Conservation (phyloP, 2,113 vertebrate genomes). For the Malurus cyaneus region DNA sequence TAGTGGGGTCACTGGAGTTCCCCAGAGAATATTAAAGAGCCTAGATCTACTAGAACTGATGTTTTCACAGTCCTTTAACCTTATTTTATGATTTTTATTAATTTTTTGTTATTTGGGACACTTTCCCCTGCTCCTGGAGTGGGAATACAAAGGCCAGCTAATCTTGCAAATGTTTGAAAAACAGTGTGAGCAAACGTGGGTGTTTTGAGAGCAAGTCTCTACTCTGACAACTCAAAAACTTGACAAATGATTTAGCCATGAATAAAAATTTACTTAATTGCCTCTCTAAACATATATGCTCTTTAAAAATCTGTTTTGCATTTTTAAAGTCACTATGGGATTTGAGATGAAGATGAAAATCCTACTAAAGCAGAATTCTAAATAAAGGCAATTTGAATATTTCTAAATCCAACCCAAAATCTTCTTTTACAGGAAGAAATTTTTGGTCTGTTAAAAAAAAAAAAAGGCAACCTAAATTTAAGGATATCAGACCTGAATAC, state of each 20-base stretch:
- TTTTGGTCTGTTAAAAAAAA: neutral
- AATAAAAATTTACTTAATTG: neutral
- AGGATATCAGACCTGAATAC: neutral
- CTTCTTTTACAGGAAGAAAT: neutral
- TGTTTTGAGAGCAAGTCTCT: neutral
- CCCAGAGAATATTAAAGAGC: neutral
- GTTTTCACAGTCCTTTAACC: neutral
- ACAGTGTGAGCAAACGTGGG: neutral
- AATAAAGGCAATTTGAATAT: neutral
- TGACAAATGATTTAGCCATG: accelerated
- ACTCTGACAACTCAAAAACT: neutral
- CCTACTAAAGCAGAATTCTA: neutral
- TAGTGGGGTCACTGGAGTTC: neutral
- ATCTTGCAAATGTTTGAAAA: neutral
- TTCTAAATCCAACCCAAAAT: neutral
- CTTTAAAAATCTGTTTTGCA: neutral
- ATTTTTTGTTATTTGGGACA: neutral
- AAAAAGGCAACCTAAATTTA: accelerated
- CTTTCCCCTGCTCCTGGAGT: neutral
- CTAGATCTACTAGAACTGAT: neutral
- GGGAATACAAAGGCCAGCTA: neutral
- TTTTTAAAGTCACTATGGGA: neutral
- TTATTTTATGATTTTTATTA: neutral
- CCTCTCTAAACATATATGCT: neutral
- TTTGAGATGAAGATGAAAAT: neutral